Evolutionary conservation across 2,797 vertebrate genomes (phyloP).

Genomic region (Sorex maritimensis): DNA sequence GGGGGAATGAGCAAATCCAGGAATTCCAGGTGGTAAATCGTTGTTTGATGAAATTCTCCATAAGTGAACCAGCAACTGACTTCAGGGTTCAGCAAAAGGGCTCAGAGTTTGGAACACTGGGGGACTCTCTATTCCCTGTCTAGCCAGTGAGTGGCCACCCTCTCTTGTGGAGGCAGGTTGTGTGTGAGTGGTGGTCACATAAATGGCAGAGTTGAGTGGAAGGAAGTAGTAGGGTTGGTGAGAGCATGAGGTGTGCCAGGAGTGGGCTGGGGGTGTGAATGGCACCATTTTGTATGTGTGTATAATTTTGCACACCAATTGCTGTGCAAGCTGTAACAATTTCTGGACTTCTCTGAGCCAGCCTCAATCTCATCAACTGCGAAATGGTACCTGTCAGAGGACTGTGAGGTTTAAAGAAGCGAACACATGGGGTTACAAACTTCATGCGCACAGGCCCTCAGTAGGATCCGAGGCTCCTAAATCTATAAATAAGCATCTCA

Average conservation of each 20-base stretch:
- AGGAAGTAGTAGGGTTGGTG: background rate
- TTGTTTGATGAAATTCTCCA: background rate
- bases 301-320: too few relatives aligned
- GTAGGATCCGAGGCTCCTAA: too few relatives aligned
- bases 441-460: too few relatives aligned
- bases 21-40: background rate
- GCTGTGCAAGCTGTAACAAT: background rate
- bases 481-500: background rate
- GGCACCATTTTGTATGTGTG: rapidly evolving
- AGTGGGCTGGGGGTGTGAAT: background rate
- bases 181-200: background rate
- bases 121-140: background rate
- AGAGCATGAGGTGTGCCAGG: background rate
- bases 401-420: background rate
- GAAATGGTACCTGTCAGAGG: background rate
- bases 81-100: background rate
- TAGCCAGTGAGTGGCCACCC: background rate
- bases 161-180: background rate
- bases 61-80: background rate
- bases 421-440: background rate
- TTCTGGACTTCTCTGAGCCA: background rate
- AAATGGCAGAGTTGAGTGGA: rapidly evolving
- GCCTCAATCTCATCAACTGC: background rate
- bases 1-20: too few relatives aligned
- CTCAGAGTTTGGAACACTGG: background rate